These are phyloP conservation scores for Corbicula japonica DNA, from an alignment of 2,888 invertebrate species.

Conservation along the genomic window DNA sequence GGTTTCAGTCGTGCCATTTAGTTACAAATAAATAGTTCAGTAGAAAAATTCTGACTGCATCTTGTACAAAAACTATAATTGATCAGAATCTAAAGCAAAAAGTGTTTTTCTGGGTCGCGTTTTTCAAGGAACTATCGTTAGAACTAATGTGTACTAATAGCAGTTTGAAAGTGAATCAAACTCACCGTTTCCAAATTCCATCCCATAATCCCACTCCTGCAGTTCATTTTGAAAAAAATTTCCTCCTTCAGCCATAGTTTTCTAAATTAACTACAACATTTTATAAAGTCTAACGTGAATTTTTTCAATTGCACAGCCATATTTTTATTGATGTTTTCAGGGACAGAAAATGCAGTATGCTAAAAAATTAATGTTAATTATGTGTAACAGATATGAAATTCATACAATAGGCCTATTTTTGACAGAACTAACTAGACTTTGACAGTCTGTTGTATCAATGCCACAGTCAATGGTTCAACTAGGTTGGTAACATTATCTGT, in stretches of 20 bases:
- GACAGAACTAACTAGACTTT: constrained; percentile 42
- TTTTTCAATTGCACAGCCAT: constrained; percentile 4
- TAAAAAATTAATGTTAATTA: constrained; percentile 57
- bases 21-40: too few relatives aligned
- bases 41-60: too few relatives aligned
- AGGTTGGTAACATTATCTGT: constrained; percentile 64
- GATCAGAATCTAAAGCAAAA: too few relatives aligned
- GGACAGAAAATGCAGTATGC: constrained; percentile 13
- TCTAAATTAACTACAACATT: too few relatives aligned
- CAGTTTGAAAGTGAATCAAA: too few relatives aligned
- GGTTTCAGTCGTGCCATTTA: too few relatives aligned
- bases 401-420: constrained; percentile 52
- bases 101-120: too few relatives aligned
- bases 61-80: too few relatives aligned
- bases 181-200: constrained; percentile 53
- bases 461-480: constrained; percentile 57
- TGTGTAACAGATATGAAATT: constrained; percentile 46
- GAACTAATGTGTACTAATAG: too few relatives aligned
- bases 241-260: constrained; percentile 49
- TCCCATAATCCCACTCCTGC: constrained; percentile 49
- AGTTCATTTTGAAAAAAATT: constrained; percentile 33
- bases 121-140: too few relatives aligned
- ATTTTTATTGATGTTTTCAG: background rate
- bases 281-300: too few relatives aligned
- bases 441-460: constrained; percentile 37